These are phyloP conservation scores for Alouatta caraya DNA, from an alignment of 2,797 vertebrate genomes.

Conservation along the genomic window DNA sequence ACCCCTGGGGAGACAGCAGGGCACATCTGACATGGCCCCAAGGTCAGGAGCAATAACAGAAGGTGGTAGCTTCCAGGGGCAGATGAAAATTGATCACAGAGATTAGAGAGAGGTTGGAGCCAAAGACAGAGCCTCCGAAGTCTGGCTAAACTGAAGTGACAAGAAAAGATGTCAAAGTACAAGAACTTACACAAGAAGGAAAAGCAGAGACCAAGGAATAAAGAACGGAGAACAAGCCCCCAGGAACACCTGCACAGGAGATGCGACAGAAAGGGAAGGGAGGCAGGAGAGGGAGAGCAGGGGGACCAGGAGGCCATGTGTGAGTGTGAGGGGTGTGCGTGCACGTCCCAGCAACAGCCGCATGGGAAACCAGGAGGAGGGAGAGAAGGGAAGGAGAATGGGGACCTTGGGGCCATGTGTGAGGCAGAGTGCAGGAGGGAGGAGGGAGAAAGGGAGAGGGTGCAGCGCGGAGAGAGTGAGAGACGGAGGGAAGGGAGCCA, in stretches of 20 bases:
- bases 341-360: too few species aligned
- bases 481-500: background rate
- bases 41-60: background rate
- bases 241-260: background rate
- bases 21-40: background rate
- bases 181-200: background rate
- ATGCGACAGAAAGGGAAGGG: background rate
- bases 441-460: background rate
- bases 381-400: background rate
- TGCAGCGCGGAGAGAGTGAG: background rate
- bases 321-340: background rate
- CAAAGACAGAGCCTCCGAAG: background rate
- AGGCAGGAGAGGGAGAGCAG: background rate
- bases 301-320: background rate
- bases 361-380: background rate
- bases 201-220: background rate
- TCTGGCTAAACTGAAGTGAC: background rate
- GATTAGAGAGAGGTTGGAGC: background rate
- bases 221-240: background rate
- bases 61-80: too few species aligned
- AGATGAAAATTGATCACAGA: too few species aligned
- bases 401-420: background rate
- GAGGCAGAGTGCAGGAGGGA: background rate
- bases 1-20: background rate
- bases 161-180: background rate